phyloP scores from a whole-genome alignment of 1,140 invertebrate species.

The Drosophila trapezifrons region DNA sequence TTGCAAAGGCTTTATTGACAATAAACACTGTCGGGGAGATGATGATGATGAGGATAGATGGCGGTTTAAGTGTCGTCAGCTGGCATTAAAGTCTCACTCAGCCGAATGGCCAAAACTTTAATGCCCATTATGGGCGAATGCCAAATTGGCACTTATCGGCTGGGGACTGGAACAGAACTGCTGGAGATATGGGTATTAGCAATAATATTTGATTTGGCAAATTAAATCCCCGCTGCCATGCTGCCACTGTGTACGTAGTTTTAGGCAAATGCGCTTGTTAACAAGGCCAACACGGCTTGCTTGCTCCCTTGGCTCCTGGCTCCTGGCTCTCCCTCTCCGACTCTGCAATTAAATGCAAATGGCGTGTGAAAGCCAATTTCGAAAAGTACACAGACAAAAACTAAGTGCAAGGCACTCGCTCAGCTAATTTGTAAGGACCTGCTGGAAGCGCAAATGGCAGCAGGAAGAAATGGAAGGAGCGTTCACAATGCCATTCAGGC shows the following conservation, averaged over 20 bases:
- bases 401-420: constrained; percentile 75
- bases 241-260: constrained; percentile 48
- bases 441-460: constrained; percentile 1
- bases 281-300: constrained; percentile 58
- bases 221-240: constrained; percentile 33
- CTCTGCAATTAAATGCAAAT: constrained; percentile 79
- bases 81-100: constrained; percentile 43
- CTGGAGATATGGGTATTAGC: constrained; percentile 50
- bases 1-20: constrained; percentile 49
- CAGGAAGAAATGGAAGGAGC: not conserved
- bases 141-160: constrained; percentile 64
- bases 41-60: constrained; percentile 48
- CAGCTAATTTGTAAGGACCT: constrained; percentile 71
- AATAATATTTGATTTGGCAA: constrained; percentile 76
- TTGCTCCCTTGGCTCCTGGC: not conserved
- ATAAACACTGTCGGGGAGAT: constrained; percentile 44
- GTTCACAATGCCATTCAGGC: constrained; percentile 50
- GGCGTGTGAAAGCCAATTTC: constrained; percentile 81
- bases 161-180: constrained; percentile 18
- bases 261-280: constrained; percentile 75
- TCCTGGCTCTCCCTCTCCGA: not conserved
- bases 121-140: constrained; percentile 47
- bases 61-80: constrained; percentile 28
- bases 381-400: constrained; percentile 75
- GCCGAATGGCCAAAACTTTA: constrained; percentile 44